Base-by-base conservation (phyloP, 2,888 invertebrate genomes). In the Adineta ricciae region DNA sequence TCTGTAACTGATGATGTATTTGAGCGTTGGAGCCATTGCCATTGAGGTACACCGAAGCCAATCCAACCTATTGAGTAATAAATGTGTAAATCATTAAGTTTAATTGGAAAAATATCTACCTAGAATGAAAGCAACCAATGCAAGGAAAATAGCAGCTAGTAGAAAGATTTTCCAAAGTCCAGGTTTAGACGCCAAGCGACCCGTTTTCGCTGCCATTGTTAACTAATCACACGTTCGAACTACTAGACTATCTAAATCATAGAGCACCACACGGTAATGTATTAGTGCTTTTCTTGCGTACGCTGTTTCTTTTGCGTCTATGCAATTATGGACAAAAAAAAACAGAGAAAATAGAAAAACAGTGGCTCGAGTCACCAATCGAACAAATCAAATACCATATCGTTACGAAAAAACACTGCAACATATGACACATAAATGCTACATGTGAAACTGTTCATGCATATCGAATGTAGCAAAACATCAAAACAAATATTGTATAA, bases 41-140 rank as follows among this genome's bases (percentile, higher is more conserved):
- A 78, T n/a, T 78, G 41, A n/a, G 78, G 78, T 14, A 78, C 78
- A n/a, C 78, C 78, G 41, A 78, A 78, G 16, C 78, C n/a, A 16
- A 78, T 78, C 78, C 78, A 78, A 2, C 78, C 78, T 78, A n/a
- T 9, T 1, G n/a, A 24, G 24, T 5, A 21, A 73, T 8, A 73
- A 38, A 38, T 21, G 14, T 19, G 36, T 38, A 50, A 19, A 50
- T 50, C 2, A 50, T 50, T 50, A 2, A 50, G 50, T 46, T 46
- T 46, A 46, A 46, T 46, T 46, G 11, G 46, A 46, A 46, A 46
- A 46, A 46, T 46, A 46, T 46, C 46, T 50, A 50, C 50, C 50
- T 2, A 50, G 50, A 50, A 50, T 50, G 50, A 50, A 50, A 2
- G 50, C 50, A 50, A 19, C 19, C 11, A 50, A 19, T 50, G 50